Percentiles rank a stretch among this genome's conserved stretches.
Conservation (phyloP, 2,888 invertebrate species). For the Papilio protenor region DNA sequence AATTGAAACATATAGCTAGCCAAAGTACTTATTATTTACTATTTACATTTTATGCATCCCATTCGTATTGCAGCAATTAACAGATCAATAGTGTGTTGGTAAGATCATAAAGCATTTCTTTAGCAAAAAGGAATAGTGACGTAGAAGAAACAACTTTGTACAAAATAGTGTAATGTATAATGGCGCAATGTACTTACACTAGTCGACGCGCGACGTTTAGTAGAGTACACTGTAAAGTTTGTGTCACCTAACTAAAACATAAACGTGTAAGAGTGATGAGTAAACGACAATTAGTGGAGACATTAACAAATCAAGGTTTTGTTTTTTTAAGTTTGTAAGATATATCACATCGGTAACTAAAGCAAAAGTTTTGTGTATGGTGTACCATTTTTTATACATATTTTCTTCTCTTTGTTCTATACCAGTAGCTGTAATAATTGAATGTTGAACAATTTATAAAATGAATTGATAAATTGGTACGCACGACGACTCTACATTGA, state of each 20-base stretch:
- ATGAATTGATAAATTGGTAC: conserved; percentile 32
- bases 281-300: background rate
- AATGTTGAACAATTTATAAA: background rate
- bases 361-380: background rate
- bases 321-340: background rate
- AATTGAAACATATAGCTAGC: no score
- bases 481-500: conserved; percentile 46
- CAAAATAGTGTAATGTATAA: conserved; percentile 14
- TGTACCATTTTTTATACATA: background rate
- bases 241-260: background rate
- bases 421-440: background rate
- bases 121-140: background rate
- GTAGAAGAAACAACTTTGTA: background rate
- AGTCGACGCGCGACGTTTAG: conserved; percentile 9
- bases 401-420: background rate
- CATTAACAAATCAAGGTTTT: background rate
- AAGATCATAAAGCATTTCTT: background rate
- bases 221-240: background rate
- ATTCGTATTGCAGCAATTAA: no score
- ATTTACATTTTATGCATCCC: no score
- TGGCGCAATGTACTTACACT: background rate
- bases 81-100: background rate
- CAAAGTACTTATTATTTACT: no score
- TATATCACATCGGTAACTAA: background rate
- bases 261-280: background rate